A percentile compares a stretch with the other conserved stretches of the same genome.
phyloP scores from a whole-genome alignment of 2,888 invertebrate species.

The Epinotia brunnichana region DNA sequence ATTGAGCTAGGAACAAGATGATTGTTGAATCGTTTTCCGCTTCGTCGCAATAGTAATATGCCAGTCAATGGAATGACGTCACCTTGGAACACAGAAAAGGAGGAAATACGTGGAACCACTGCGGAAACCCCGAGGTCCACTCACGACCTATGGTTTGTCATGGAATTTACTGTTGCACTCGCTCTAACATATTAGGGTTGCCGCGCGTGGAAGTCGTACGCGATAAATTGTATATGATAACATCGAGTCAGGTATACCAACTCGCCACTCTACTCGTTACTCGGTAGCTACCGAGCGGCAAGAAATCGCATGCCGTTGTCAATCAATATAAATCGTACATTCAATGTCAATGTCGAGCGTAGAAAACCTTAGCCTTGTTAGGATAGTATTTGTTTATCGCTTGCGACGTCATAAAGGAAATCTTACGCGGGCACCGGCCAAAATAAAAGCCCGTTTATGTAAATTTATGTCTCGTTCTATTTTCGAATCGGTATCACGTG shows the following conservation, averaged over 20 bases:
- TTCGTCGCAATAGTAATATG: slow-evolving; percentile 1
- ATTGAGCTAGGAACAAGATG: background rate
- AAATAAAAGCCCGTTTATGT: slow-evolving; percentile 77
- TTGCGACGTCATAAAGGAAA: slow-evolving; percentile 42
- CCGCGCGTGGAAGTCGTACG: background rate
- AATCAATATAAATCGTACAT: slow-evolving; percentile 33
- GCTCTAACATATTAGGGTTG: background rate
- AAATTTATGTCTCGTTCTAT: slow-evolving; percentile 81
- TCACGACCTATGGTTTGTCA: too few species aligned
- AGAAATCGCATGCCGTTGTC: slow-evolving; percentile 23
- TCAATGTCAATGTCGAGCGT: slow-evolving; percentile 46
- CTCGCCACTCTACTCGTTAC: too few species aligned
- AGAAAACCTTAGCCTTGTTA: slow-evolving; percentile 37
- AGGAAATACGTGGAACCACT: background rate
- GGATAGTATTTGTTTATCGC: slow-evolving; percentile 31
- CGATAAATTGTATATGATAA: background rate
- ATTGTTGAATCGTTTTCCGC: slow-evolving; percentile 19
- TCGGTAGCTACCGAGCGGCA: background rate
- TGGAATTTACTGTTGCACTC: background rate
- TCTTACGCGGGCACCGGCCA: slow-evolving; percentile 59
- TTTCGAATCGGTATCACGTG: slow-evolving; percentile 70
- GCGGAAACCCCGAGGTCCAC: background rate
- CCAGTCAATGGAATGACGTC: slow-evolving; percentile 7
- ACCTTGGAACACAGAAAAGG: slow-evolving; percentile 1
- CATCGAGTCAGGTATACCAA: too few species aligned